Evolutionary conservation across 2,888 invertebrate genomes (phyloP).

Genomic region (Hydraecia micacea): DNA sequence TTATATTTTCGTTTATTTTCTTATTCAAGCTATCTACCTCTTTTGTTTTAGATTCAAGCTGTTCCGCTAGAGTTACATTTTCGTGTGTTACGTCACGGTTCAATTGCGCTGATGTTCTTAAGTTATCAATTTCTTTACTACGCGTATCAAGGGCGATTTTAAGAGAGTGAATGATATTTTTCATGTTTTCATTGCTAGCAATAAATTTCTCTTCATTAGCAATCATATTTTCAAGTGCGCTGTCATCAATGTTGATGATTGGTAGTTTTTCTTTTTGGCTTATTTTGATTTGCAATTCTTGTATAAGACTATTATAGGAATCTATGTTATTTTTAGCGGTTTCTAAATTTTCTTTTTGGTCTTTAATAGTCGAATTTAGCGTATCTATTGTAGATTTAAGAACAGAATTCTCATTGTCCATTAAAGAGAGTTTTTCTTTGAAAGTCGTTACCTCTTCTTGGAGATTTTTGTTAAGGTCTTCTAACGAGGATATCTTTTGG

Average conservation of each 20-base stretch:
- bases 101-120: slow-evolving; percentile 69
- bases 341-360: slow-evolving; percentile 76
- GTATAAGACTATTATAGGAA: slow-evolving; percentile 78
- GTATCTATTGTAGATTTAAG: slow-evolving; percentile 78
- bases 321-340: slow-evolving; percentile 76
- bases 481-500: slow-evolving; percentile 75
- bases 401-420: slow-evolving; percentile 78
- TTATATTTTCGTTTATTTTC: slow-evolving; percentile 68
- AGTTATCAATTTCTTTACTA: slow-evolving; percentile 76
- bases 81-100: slow-evolving; percentile 41
- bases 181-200: slow-evolving; percentile 85
- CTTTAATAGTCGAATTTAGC: slow-evolving; percentile 78
- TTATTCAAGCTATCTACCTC: slow-evolving; percentile 67
- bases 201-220: slow-evolving; percentile 81
- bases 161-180: slow-evolving; percentile 81
- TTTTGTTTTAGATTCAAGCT: slow-evolving; percentile 70
- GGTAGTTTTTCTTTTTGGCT: slow-evolving; percentile 70
- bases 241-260: slow-evolving; percentile 71
- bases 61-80: slow-evolving; percentile 60
- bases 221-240: slow-evolving; percentile 77
- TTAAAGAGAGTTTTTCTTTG: slow-evolving; percentile 72
- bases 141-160: slow-evolving; percentile 76
- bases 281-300: slow-evolving; percentile 80
- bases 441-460: slow-evolving; percentile 71
- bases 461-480: slow-evolving; percentile 76